Base-by-base conservation (phyloP, 2,888 invertebrate species). In the Drosophila diplacantha region DNA sequence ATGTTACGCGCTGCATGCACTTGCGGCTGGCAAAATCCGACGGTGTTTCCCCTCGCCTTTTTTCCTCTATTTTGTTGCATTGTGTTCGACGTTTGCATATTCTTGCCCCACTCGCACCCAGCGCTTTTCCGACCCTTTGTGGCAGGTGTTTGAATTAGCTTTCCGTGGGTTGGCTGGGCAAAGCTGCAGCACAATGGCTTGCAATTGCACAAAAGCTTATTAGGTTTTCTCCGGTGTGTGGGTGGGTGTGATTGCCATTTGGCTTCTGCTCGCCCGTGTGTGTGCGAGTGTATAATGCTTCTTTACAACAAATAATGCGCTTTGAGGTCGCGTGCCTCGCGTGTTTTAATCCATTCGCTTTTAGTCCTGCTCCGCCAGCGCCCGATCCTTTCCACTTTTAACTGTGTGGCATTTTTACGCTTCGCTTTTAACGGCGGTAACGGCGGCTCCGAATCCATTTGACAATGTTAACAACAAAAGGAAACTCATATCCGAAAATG, bases 181-280 rank as follows among this genome's bases (percentile, higher is more conserved):
- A 54, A 67, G 61, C 61, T 51, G 61, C 61, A 65, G 57, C 65
- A 57, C 57, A 69, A 65, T 55, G 71, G 77, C 67, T 78, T 63
- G 67, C 81, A 82, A 82, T 74, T 73, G 83, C 74, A 80, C 78
- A 80, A 82, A 80, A 80, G 80, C 80, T 80, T 80, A 80, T 80
- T 80, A 80, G 71, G 69, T 73, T 72, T 64, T 52, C 51, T 61
- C 61, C 35, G 49, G 52, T 57, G 39, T 52, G 22, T 35, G n/a
- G 24, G 14, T 56, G 34, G 44, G 55, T 57, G 59, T 56, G 64
- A 67, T 61, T 64, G 54, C 68, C 54, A 67, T 67, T 67, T 58
- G 57, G 63, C 53, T 60, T 53, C 37, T 26, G 26, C 29, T 12
- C 41, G 20, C 3, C 35, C 7, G 35, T 49, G 47, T 55, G 2